phyloP scores from a whole-genome alignment of 2,797 vertebrate genomes.

The Sitta carolinensis region DNA sequence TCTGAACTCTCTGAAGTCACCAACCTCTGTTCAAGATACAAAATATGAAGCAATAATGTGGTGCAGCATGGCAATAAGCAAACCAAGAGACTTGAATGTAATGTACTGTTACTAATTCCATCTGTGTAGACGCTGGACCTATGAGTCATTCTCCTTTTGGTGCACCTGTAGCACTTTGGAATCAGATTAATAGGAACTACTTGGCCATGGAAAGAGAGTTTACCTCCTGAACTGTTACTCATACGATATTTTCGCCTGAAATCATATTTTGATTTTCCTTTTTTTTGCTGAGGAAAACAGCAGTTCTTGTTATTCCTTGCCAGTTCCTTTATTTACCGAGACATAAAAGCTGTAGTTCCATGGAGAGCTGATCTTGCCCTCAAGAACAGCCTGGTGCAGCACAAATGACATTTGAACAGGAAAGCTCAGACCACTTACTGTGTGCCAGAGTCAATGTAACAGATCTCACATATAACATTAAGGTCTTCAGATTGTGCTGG shows the following conservation, averaged over 20 bases:
- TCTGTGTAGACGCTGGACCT: constrained; percentile 32
- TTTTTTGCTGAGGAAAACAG: constrained; percentile 8
- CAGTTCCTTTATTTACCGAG: constrained; percentile 41
- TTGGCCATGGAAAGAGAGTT: constrained; percentile 13
- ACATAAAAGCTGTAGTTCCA: background rate
- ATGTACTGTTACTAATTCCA: background rate
- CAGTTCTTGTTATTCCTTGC: background rate
- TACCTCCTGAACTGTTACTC: constrained; percentile 23
- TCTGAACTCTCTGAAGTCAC: background rate
- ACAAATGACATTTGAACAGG: background rate
- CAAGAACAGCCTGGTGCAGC: constrained; percentile 34
- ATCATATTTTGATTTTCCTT: constrained; percentile 11
- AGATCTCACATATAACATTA: background rate
- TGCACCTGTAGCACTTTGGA: constrained; percentile 24
- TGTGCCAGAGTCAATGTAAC: background rate
- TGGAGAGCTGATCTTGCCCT: constrained; percentile 7
- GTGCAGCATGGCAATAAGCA: constrained; percentile 36
- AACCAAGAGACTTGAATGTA: constrained; percentile 52
- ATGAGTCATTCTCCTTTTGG: background rate
- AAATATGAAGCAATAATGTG: constrained; percentile 35
- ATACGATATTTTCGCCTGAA: background rate
- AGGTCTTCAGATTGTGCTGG: constrained; percentile 44
- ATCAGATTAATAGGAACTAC: background rate
- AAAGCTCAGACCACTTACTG: constrained; percentile 3
- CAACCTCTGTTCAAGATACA: background rate